Percentiles rank a stretch among this genome's conserved stretches.
Evolutionary conservation across 2,888 invertebrate species (phyloP).

Genomic region (Philereme vetulata): DNA sequence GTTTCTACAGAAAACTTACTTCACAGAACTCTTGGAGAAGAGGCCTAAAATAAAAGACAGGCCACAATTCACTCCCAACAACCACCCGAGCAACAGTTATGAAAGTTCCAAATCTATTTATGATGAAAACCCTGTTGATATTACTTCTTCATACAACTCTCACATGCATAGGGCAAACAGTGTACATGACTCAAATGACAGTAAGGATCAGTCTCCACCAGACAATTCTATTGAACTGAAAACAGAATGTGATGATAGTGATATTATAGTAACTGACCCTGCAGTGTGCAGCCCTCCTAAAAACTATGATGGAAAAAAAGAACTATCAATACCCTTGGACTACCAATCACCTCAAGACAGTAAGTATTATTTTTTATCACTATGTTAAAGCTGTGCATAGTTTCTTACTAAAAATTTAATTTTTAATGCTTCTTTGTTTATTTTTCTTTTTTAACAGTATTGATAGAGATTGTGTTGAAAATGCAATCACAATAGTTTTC

Average conservation of each 20-base stretch:
- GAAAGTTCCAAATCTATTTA: constrained; percentile 67
- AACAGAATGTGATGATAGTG: constrained; percentile 78
- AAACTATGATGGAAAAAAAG: constrained; percentile 67
- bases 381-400: not conserved
- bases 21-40: constrained; percentile 69
- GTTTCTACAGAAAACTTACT: constrained; percentile 73
- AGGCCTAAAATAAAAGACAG: constrained; percentile 73
- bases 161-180: constrained; percentile 52
- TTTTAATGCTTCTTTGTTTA: constrained; percentile 10
- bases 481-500: constrained; percentile 78
- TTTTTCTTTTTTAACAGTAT: constrained; percentile 11
- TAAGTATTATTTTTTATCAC: constrained; percentile 55
- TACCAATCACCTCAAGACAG: constrained; percentile 78
- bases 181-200: constrained; percentile 56
- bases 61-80: constrained; percentile 54
- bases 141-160: constrained; percentile 60
- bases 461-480: constrained; percentile 78
- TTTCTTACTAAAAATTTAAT: not conserved
- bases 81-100: constrained; percentile 58
- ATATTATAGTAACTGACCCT: constrained; percentile 74
- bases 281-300: constrained; percentile 71
- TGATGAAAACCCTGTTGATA: constrained; percentile 68
- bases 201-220: constrained; percentile 53
- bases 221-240: constrained; percentile 66
- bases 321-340: constrained; percentile 59